phyloP scores from a whole-genome alignment of 1,140 invertebrate genomes.

The Monochamus saltuarius region DNA sequence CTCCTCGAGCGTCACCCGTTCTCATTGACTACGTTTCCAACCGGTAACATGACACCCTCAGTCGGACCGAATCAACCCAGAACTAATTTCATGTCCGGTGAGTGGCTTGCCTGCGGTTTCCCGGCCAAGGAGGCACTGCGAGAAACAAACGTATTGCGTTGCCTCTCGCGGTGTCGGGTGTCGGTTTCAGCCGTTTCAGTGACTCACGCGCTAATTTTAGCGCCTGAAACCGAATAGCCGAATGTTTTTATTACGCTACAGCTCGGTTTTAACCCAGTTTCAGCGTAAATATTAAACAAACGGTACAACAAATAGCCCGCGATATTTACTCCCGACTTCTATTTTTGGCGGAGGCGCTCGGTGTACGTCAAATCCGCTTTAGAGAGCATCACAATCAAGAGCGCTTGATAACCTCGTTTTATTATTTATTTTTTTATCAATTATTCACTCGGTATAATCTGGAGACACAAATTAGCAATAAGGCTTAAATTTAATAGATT shows the following conservation, averaged over 20 bases:
- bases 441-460: too few relatives aligned
- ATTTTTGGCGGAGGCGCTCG: neutral
- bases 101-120: slow-evolving; percentile 15
- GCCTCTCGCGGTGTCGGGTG: slow-evolving; percentile 32
- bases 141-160: slow-evolving; percentile 22
- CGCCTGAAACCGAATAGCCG: slow-evolving; percentile 28
- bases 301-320: slow-evolving; percentile 4
- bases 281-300: slow-evolving; percentile 10
- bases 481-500: too few relatives aligned
- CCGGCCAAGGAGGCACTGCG: slow-evolving; percentile 9
- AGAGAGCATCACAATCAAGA: too few relatives aligned
- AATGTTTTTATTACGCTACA: slow-evolving; percentile 7
- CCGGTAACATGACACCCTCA: too few relatives aligned
- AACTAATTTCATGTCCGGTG: neutral
- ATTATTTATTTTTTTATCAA: too few relatives aligned
- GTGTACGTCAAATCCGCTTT: neutral
- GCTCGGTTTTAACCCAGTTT: slow-evolving; percentile 8
- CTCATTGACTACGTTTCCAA: too few relatives aligned
- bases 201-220: slow-evolving; percentile 38
- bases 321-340: neutral
- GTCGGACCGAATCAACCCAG: slow-evolving; percentile 9
- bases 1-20: too few relatives aligned
- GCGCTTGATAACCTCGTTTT: too few relatives aligned
- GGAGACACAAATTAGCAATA: too few relatives aligned
- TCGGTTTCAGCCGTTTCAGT: slow-evolving; percentile 26